Conservation (phyloP, 2,113 vertebrate genomes). For the Phyllopteryx taeniolatus region DNA sequence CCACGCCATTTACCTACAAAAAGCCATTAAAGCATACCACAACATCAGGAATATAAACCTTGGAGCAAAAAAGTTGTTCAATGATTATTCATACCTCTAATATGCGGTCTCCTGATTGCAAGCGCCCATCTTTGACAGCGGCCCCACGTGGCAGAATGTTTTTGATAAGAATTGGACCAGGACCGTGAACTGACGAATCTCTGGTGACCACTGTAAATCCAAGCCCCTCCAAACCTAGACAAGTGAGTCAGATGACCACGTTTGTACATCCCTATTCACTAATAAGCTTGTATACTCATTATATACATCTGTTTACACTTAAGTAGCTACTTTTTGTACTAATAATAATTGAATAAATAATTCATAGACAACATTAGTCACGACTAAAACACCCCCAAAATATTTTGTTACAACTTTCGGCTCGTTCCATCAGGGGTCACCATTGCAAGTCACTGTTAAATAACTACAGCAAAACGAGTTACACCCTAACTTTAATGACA, state of each 20-base stretch:
- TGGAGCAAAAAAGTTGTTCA: neutral
- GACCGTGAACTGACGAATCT: slow-evolving; percentile 90
- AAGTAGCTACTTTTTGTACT: neutral
- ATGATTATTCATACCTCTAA: slow-evolving; percentile 79
- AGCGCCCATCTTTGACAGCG: slow-evolving; percentile 91
- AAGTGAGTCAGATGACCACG: neutral
- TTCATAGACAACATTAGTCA: neutral
- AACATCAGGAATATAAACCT: neutral
- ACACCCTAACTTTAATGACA: neutral
- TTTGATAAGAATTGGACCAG: slow-evolving; percentile 94
- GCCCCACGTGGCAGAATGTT: slow-evolving; percentile 95
- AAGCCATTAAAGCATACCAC: neutral
- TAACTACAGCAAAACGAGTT: no score
- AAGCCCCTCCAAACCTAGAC: slow-evolving; percentile 88
- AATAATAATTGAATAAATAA: neutral
- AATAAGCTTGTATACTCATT: neutral
- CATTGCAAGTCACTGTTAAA: neutral
- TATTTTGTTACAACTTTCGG: neutral
- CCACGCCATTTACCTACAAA: slow-evolving; percentile 88
- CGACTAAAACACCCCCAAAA: no score
- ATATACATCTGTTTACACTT: neutral
- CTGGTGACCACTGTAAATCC: slow-evolving; percentile 98
- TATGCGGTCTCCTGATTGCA: slow-evolving; percentile 95
- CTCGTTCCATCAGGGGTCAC: neutral
- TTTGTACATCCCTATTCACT: neutral